Conservation (phyloP, 2,797 vertebrate genomes). For the Tenualosa ilisha region DNA sequence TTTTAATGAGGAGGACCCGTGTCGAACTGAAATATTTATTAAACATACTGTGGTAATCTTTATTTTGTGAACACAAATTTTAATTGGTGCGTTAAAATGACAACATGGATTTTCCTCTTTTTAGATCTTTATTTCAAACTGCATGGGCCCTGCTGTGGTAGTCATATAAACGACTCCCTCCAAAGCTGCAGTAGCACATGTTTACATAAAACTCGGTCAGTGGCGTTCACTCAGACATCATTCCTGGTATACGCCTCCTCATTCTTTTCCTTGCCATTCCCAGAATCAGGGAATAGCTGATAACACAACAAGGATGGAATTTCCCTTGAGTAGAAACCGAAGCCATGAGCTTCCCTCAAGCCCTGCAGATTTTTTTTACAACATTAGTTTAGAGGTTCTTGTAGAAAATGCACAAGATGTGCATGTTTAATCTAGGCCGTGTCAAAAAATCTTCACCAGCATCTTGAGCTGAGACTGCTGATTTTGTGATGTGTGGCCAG, state of each 20-base stretch:
- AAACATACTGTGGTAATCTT: constrained; percentile 27
- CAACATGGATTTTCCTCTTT: constrained; percentile 25
- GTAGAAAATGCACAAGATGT: background rate
- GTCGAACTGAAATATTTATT: background rate
- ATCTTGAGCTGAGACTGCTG: background rate
- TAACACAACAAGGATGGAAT: constrained; percentile 49
- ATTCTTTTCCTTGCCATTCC: constrained; percentile 36
- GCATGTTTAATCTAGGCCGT: background rate
- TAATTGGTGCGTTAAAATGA: constrained; percentile 34
- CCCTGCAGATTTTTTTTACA: background rate
- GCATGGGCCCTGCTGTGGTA: constrained; percentile 1
- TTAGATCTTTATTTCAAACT: constrained; percentile 32
- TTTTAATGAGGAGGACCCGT: constrained; percentile 16
- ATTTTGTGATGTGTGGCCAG: background rate
- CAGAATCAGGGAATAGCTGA: constrained; percentile 41
- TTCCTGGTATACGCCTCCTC: background rate
- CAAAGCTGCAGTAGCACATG: background rate
- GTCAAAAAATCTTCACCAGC: background rate
- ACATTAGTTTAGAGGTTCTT: background rate
- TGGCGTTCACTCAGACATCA: background rate
- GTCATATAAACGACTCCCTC: background rate
- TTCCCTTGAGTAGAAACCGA: constrained; percentile 47
- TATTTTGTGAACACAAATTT: constrained; percentile 34
- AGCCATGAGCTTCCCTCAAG: background rate
- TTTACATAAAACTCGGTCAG: background rate